Conservation (phyloP, 1,140 invertebrate genomes). For the Temnothorax longispinosus region DNA sequence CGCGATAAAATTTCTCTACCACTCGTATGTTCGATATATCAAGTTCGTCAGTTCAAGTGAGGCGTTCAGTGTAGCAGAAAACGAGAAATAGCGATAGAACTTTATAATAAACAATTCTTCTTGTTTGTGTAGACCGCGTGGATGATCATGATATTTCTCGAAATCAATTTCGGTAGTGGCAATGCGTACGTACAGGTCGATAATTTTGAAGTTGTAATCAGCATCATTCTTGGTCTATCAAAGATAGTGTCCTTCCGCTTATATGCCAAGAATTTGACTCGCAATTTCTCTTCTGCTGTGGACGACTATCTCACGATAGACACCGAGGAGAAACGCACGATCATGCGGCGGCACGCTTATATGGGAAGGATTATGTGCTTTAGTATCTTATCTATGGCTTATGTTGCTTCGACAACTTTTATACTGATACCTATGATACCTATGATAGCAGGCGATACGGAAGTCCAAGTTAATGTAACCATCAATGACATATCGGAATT, state of each 20-base stretch:
- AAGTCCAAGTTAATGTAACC: background rate
- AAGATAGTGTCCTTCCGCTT: constrained; percentile 26
- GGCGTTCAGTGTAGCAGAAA: background rate
- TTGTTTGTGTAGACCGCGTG: background rate
- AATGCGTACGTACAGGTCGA: constrained; percentile 26
- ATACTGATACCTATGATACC: background rate
- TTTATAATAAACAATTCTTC: background rate
- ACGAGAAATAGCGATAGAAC: background rate
- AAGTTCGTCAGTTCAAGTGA: background rate
- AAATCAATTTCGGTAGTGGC: background rate
- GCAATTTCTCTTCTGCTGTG: constrained; percentile 44
- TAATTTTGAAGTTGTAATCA: background rate
- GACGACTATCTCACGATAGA: constrained; percentile 34
- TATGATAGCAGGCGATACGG: background rate
- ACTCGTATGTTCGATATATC: background rate
- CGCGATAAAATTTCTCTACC: background rate
- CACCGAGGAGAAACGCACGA: background rate
- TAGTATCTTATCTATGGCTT: background rate
- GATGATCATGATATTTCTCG: background rate
- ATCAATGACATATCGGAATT: background rate
- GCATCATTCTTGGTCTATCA: background rate
- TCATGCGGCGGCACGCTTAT: constrained; percentile 44
- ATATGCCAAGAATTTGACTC: background rate
- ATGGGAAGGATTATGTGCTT: constrained; percentile 7
- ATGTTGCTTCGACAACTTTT: background rate